Conservation (phyloP, 2,888 invertebrate genomes). For the Ditula angustiorana region DNA sequence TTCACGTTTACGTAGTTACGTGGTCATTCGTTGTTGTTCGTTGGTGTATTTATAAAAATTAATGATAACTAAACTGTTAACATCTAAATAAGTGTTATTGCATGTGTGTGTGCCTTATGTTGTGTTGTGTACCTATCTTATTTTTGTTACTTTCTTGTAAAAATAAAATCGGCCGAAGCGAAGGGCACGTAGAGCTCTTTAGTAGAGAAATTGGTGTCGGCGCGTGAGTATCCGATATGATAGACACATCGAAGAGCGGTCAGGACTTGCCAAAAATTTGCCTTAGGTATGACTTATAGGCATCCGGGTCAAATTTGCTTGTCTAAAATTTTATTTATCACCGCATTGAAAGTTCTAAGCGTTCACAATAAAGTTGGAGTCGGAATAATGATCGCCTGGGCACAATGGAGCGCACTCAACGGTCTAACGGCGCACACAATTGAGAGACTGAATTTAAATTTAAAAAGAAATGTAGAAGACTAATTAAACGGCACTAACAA, state of each 20-base stretch:
- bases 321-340: constrained; percentile 35
- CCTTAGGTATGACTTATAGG: constrained; percentile 7
- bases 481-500: constrained; percentile 29
- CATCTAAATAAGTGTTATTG: constrained; percentile 46
- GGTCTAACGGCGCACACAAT: constrained; percentile 28
- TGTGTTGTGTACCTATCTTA: constrained; percentile 46
- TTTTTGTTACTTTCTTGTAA: constrained; percentile 25
- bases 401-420: constrained; percentile 42
- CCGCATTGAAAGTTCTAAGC: constrained; percentile 41
- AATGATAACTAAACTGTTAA: constrained; percentile 30
- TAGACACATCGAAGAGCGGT: constrained; percentile 46
- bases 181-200: constrained; percentile 11
- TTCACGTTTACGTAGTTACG: constrained; percentile 35
- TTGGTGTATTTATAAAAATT: constrained; percentile 34
- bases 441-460: constrained; percentile 37
- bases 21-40: constrained; percentile 32
- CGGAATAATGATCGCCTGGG: constrained; percentile 41
- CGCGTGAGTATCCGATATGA: constrained; percentile 50
- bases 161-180: constrained; percentile 15
- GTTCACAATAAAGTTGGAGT: constrained; percentile 37
- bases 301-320: constrained; percentile 27
- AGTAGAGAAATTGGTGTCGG: constrained; percentile 30
- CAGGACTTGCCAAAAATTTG: neutral
- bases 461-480: constrained; percentile 37
- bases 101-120: constrained; percentile 51